Evolutionary conservation across 2,888 invertebrate species (phyloP).

Genomic region (Muscina levida): DNA sequence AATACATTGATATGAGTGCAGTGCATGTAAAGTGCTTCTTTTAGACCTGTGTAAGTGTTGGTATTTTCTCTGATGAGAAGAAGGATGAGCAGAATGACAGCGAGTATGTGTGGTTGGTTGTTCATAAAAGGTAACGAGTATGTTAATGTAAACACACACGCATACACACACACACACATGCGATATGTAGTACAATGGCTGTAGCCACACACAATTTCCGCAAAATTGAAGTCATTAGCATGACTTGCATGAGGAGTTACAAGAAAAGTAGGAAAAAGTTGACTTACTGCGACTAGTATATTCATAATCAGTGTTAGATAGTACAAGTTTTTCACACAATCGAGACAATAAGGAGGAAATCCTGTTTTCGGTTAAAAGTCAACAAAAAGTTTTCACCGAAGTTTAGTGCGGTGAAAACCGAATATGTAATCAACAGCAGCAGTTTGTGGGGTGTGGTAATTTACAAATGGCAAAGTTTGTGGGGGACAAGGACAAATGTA

Average conservation of each 20-base stretch:
- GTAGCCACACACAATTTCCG: constrained; percentile 25
- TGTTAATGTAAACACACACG: constrained; percentile 31
- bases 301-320: neutral
- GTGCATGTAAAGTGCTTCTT: neutral
- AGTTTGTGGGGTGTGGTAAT: too few species aligned
- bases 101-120: constrained; percentile 15
- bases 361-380: neutral
- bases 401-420: neutral
- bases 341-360: neutral
- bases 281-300: too few species aligned
- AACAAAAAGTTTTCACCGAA: constrained; percentile 2
- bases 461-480: too few species aligned
- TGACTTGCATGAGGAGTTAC: constrained; percentile 10
- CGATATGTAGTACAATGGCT: neutral
- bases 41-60: neutral
- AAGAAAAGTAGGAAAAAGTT: neutral
- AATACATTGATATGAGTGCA: neutral
- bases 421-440: too few species aligned
- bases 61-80: neutral
- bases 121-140: constrained; percentile 32
- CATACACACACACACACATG: too few species aligned
- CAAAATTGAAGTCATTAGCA: constrained; percentile 39
- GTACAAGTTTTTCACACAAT: neutral
- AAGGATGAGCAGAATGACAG: neutral
- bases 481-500: too few species aligned